Base-by-base conservation (phyloP, 2,113 vertebrate species). In the Gallinago jamesoni region DNA sequence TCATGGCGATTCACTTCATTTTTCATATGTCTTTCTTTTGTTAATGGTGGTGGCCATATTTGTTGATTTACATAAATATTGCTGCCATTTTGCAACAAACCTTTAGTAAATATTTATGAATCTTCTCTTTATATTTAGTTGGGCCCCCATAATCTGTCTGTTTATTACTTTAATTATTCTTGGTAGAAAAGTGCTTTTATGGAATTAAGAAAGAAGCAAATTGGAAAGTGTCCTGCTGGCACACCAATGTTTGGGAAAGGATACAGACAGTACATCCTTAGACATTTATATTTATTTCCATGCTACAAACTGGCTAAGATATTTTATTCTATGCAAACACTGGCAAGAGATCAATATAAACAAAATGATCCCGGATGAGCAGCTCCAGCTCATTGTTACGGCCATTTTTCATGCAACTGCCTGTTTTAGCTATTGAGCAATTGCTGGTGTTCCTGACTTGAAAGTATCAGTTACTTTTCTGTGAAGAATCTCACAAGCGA, bases 141-240 rank as follows among this genome's bases (percentile, higher is more conserved):
- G 25, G 59, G 35, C 41, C 24, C 20, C 28, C 55, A 24, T 76
- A 73, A 81, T 79, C 39, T 89, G 69, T 90, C 76, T 97, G 93
- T 97, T 93, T 72, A 94, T 90, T 89, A 73, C 76, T 97, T 96
- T 85, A 94, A 60, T 83, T 93, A 62, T 43, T 56, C 97, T 96
- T 97, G 57, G 64, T 92, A 96, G 81, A 96, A 96, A 94, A 93
- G 68, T 37, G 52, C 70, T 95, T 97, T 85, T 78, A 75, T 84
- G 90, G 91, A 82, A 84, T 94, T 82, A 64, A 93, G 77, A 96
- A 95, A 81, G 83, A 89, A 92, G 60, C 76, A 80, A 90, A 83
- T 95, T 96, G 94, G 91, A 97, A 97, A 90, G 11, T 55, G 80
- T 97, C 91, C 95, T 95, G 82, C 93, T 94, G 93, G 90, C 84